These are phyloP conservation scores for Ichneumoninae sp. DNA, from an alignment of 2,888 invertebrate species.

Conservation along the genomic window DNA sequence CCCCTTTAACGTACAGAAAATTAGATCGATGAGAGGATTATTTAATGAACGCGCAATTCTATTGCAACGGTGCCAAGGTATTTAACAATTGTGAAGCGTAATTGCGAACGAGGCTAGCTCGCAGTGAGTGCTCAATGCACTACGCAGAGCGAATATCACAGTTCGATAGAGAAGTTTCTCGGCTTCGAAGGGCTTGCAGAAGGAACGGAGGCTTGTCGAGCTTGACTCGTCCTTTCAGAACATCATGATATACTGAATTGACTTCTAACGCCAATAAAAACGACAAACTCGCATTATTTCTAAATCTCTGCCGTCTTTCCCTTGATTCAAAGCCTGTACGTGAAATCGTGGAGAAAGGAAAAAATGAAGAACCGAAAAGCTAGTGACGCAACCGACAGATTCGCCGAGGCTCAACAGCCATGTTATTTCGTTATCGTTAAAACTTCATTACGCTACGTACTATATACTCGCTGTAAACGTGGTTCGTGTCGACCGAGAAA, in stretches of 20 bases:
- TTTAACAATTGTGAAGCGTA: slow-evolving; percentile 47
- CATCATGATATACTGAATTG: not conserved
- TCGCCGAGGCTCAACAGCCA: slow-evolving; percentile 77
- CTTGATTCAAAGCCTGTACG: not conserved
- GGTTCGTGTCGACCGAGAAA: slow-evolving; percentile 39
- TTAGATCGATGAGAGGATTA: not conserved
- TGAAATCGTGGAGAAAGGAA: not conserved
- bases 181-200: slow-evolving; percentile 60
- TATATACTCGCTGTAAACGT: slow-evolving; percentile 54
- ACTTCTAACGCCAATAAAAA: not conserved
- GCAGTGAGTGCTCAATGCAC: slow-evolving; percentile 64
- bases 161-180: slow-evolving; percentile 74
- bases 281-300: not conserved
- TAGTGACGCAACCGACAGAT: slow-evolving; percentile 61
- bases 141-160: slow-evolving; percentile 77
- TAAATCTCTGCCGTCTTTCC: not conserved
- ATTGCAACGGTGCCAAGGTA: slow-evolving; percentile 16
- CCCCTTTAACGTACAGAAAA: too few relatives aligned
- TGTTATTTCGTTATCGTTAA: slow-evolving; percentile 69
- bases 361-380: not conserved
- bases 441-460: slow-evolving; percentile 62
- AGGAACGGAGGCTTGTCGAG: slow-evolving; percentile 16
- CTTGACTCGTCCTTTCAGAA: not conserved
- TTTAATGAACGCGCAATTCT: slow-evolving; percentile 35
- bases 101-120: slow-evolving; percentile 55